phyloP scores from a whole-genome alignment of 1,140 invertebrate genomes.

The Agrypnia vestita region DNA sequence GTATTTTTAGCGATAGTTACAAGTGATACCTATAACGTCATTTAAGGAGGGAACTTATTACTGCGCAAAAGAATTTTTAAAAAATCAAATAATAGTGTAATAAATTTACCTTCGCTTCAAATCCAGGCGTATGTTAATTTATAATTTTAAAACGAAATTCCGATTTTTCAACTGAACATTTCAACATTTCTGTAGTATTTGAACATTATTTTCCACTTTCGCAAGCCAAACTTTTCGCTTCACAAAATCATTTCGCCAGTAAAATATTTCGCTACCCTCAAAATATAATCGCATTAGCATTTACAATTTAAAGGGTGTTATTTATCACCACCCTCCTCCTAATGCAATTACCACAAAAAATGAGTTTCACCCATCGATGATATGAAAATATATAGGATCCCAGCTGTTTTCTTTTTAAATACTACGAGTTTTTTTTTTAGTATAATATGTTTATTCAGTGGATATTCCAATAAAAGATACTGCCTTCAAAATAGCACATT shows the following conservation, averaged over 20 bases:
- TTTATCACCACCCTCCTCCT: slow-evolving; percentile 11
- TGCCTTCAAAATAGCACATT: too few species aligned
- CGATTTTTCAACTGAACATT: background rate
- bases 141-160: slow-evolving; percentile 15
- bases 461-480: too few species aligned
- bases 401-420: too few species aligned
- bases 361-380: background rate
- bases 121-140: background rate
- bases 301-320: slow-evolving; percentile 20
- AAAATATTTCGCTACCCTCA: slow-evolving; percentile 21
- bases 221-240: slow-evolving; percentile 16
- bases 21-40: too few species aligned
- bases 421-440: too few species aligned
- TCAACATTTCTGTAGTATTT: slow-evolving; percentile 1
- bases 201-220: slow-evolving; percentile 5
- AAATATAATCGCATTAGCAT: slow-evolving; percentile 25
- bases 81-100: too few species aligned
- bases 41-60: too few species aligned
- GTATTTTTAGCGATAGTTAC: too few species aligned
- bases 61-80: too few species aligned
- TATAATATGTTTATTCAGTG: too few species aligned
- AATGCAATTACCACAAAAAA: slow-evolving; percentile 29
- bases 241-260: background rate
- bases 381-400: too few species aligned
- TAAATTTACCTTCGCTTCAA: background rate